phyloP scores from a whole-genome alignment of 2,113 vertebrate genomes.

The Rhinolophus ferrumequinum region DNA sequence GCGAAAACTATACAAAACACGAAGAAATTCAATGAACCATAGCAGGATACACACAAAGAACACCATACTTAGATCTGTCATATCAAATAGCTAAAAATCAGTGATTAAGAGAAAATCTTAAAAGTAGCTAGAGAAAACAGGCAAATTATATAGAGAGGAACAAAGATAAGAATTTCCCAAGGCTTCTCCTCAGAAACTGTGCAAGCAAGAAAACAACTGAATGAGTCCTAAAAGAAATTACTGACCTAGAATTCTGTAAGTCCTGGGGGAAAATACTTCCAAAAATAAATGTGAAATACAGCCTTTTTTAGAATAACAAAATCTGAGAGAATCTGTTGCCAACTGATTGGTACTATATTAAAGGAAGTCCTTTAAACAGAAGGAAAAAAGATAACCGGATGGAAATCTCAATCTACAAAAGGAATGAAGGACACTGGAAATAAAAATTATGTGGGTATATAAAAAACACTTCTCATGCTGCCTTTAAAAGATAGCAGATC shows the following conservation, averaged over 20 bases:
- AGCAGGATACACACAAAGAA: conserved; percentile 11
- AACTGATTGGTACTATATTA: neutral
- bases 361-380: conserved; percentile 7
- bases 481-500: neutral
- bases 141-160: neutral
- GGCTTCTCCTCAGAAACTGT: neutral
- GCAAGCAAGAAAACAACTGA: neutral
- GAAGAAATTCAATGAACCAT: conserved; percentile 10
- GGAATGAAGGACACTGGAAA: neutral
- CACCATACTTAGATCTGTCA: neutral
- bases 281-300: conserved; percentile 42
- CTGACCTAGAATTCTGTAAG: neutral
- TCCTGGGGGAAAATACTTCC: neutral
- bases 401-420: conserved; percentile 3
- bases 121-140: neutral
- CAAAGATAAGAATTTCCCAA: neutral
- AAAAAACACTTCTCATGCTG: neutral
- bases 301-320: neutral
- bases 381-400: neutral
- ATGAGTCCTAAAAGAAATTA: neutral
- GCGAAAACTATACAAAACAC: neutral
- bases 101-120: neutral
- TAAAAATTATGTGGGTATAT: neutral
- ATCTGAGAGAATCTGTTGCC: neutral
- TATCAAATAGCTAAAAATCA: neutral